Evolutionary conservation across 2,888 invertebrate genomes (phyloP).

Genomic region (Petrolisthes manimaculis): DNA sequence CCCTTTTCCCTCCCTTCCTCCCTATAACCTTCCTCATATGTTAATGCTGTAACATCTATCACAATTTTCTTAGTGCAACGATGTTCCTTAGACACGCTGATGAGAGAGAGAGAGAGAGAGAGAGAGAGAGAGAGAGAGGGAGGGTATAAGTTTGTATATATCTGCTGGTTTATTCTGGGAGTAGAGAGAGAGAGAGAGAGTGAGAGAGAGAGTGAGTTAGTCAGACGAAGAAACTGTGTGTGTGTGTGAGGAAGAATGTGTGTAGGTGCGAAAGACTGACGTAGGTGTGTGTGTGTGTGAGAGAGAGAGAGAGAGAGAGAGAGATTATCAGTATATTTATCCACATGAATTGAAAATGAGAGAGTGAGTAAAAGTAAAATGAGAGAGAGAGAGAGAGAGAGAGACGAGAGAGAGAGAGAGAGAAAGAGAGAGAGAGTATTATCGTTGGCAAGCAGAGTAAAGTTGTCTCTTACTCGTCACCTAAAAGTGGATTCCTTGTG

Average conservation of each 20-base stretch:
- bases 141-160: neutral
- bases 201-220: constrained; percentile 14
- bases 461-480: neutral
- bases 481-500: neutral
- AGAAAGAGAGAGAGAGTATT: constrained; percentile 13
- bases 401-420: no score
- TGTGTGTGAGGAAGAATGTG: constrained; percentile 3
- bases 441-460: neutral
- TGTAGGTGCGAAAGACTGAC: neutral
- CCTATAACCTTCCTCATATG: no score
- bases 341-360: neutral
- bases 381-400: no score
- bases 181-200: neutral
- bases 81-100: no score
- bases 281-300: neutral
- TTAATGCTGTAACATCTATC: no score
- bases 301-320: neutral
- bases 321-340: no score
- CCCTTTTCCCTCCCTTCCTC: no score
- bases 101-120: constrained; percentile 18
- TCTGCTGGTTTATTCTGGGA: neutral
- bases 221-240: neutral
- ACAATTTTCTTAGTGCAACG: no score
- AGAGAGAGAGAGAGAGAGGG: constrained; percentile 19
- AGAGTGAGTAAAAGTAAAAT: neutral